Conservation (phyloP, 2,888 invertebrate species). For the Falcaria lacertinaria region DNA sequence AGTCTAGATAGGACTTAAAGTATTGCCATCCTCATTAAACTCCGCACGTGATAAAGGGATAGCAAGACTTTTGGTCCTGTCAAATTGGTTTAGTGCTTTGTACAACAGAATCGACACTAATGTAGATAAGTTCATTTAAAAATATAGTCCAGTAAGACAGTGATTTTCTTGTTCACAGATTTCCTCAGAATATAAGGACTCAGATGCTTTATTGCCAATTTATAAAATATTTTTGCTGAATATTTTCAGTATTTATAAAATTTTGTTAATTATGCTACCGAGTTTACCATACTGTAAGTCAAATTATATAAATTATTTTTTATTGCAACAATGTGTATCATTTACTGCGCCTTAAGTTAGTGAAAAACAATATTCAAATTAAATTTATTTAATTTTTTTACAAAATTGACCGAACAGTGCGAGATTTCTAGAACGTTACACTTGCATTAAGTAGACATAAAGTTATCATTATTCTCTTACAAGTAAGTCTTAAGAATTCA, state of each 20-base stretch:
- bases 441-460: slow-evolving; percentile 80
- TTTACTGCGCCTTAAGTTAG: slow-evolving; percentile 18
- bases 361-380: slow-evolving; percentile 63
- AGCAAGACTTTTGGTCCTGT: too few species aligned
- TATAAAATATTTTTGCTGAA: slow-evolving; percentile 74
- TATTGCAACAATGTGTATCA: slow-evolving; percentile 60
- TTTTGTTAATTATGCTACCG: slow-evolving; percentile 76
- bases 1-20: too few species aligned
- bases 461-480: slow-evolving; percentile 76
- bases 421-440: slow-evolving; percentile 80
- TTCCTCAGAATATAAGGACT: slow-evolving; percentile 47
- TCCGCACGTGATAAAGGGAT: too few species aligned
- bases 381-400: slow-evolving; percentile 77
- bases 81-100: too few species aligned
- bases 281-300: slow-evolving; percentile 75
- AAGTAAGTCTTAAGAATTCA: slow-evolving; percentile 76
- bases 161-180: slow-evolving; percentile 45
- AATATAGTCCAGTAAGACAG: background rate
- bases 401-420: slow-evolving; percentile 81
- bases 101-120: too few species aligned
- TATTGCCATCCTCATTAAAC: too few species aligned
- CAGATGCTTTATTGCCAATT: slow-evolving; percentile 76
- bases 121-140: too few species aligned
- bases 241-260: slow-evolving; percentile 76
- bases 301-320: slow-evolving; percentile 78